Evolutionary conservation across 2,888 invertebrate genomes (phyloP).

Genomic region (Dorcus parallelipipedus): DNA sequence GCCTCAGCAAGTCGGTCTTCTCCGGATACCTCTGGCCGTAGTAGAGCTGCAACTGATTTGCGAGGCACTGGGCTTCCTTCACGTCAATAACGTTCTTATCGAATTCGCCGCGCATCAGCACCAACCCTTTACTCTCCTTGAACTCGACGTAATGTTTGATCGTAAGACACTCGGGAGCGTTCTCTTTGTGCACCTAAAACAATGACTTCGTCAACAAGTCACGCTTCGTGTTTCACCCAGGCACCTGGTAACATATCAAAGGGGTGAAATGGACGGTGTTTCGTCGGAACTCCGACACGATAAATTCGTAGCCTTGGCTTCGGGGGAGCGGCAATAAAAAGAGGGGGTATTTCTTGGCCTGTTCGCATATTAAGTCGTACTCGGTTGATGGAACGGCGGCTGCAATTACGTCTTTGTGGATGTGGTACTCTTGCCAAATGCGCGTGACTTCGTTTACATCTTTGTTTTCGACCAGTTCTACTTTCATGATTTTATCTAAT

Average conservation of each 20-base stretch:
- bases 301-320: slow-evolving; percentile 81
- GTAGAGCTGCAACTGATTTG: slow-evolving; percentile 82
- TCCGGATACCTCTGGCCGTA: slow-evolving; percentile 65
- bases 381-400: slow-evolving; percentile 64
- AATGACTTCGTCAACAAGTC: slow-evolving; percentile 1
- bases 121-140: slow-evolving; percentile 63
- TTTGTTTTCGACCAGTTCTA: slow-evolving; percentile 71
- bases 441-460: slow-evolving; percentile 64
- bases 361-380: slow-evolving; percentile 58
- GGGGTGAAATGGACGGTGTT: slow-evolving; percentile 81
- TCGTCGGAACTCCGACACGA: slow-evolving; percentile 70
- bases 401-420: slow-evolving; percentile 70
- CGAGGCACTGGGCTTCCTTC: slow-evolving; percentile 80
- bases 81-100: slow-evolving; percentile 73
- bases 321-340: slow-evolving; percentile 81
- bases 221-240: not conserved
- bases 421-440: slow-evolving; percentile 81
- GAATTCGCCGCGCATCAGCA: slow-evolving; percentile 84
- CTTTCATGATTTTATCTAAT: slow-evolving; percentile 71
- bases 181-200: slow-evolving; percentile 73
- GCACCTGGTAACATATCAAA: slow-evolving; percentile 76
- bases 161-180: slow-evolving; percentile 83
- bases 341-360: slow-evolving; percentile 60
- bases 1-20: slow-evolving; percentile 62
- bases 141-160: slow-evolving; percentile 77